These are phyloP conservation scores for Cecropterus lyciades DNA, from an alignment of 1,140 invertebrate genomes.

Conservation along the genomic window DNA sequence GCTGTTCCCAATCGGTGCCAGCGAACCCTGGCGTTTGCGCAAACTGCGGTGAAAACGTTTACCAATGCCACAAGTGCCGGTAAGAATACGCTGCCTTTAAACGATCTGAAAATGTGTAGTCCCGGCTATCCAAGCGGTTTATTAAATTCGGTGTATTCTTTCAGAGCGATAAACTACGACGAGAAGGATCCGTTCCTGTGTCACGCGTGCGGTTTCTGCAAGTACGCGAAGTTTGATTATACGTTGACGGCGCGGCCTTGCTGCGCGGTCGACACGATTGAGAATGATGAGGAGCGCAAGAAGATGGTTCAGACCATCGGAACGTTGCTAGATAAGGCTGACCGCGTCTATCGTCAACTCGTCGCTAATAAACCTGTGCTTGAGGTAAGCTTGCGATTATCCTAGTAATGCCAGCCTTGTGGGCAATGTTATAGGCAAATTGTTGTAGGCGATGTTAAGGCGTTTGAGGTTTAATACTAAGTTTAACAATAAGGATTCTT, in stretches of 20 bases:
- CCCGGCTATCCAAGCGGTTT: background rate
- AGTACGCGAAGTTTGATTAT: conserved; percentile 99
- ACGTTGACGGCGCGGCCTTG: conserved; percentile 95
- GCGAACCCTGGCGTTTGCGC: conserved; percentile 98
- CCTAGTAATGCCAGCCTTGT: too few species aligned
- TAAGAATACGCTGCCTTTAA: conserved; percentile 53
- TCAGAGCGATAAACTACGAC: conserved; percentile 97
- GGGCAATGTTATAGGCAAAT: too few species aligned
- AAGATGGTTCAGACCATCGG: conserved; percentile 97
- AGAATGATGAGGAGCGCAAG: conserved; percentile 98
- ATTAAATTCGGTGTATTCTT: conserved; percentile 11
- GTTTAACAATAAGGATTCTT: too few species aligned
- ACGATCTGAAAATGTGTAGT: background rate
- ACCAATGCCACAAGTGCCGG: conserved; percentile 99
- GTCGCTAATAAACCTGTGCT: conserved; percentile 95
- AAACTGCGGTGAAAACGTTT: conserved; percentile 99
- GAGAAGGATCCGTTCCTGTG: conserved; percentile 99
- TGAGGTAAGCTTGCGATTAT: conserved; percentile 89
- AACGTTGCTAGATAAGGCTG: conserved; percentile 95
- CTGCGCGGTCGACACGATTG: conserved; percentile 98
- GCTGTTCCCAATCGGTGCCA: conserved; percentile 97
- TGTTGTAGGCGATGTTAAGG: too few species aligned
- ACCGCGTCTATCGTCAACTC: conserved; percentile 96
- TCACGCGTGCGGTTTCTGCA: conserved; percentile 99
- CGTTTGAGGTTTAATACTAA: too few species aligned